Evolutionary conservation across 92 coral and sea anemone genomes (phyloP).

Genomic region (Montipora capitata): DNA sequence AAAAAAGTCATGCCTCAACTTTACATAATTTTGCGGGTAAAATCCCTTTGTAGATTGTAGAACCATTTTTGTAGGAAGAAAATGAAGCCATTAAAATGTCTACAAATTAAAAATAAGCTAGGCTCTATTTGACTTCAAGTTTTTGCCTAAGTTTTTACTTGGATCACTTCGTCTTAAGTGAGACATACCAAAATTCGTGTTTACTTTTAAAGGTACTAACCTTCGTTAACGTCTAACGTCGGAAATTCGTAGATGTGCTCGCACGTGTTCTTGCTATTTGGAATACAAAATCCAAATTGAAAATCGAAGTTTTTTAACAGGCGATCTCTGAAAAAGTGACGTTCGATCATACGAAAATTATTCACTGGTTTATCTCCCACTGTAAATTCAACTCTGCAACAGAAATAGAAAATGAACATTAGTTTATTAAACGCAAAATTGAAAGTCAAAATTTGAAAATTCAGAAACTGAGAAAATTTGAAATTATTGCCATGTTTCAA

Average conservation of each 20-base stretch:
- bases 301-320: conserved; percentile 97
- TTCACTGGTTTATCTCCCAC: conserved; percentile 97
- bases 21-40: too few relatives aligned
- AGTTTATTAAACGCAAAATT: not conserved
- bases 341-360: conserved; percentile 98
- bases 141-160: too few relatives aligned
- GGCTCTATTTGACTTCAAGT: too few relatives aligned
- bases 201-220: conserved; percentile 61
- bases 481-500: not conserved
- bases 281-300: conserved; percentile 98
- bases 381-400: conserved; percentile 95
- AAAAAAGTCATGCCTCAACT: too few relatives aligned
- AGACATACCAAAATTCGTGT: too few relatives aligned
- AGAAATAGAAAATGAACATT: not conserved
- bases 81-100: too few relatives aligned
- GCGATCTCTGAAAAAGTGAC: conserved; percentile 92
- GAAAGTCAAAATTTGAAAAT: not conserved
- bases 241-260: conserved; percentile 99
- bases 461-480: conserved; percentile 1
- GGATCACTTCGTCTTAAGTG: not conserved
- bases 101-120: not conserved
- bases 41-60: too few relatives aligned
- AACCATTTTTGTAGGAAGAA: too few relatives aligned
- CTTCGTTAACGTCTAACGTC: conserved; percentile 87
- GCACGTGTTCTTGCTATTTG: conserved; percentile 99